Evolutionary conservation across 1,140 invertebrate species (phyloP), one percentile per base, ranked within the genome.

Genomic region (Dendrolimus punctatus): DNA sequence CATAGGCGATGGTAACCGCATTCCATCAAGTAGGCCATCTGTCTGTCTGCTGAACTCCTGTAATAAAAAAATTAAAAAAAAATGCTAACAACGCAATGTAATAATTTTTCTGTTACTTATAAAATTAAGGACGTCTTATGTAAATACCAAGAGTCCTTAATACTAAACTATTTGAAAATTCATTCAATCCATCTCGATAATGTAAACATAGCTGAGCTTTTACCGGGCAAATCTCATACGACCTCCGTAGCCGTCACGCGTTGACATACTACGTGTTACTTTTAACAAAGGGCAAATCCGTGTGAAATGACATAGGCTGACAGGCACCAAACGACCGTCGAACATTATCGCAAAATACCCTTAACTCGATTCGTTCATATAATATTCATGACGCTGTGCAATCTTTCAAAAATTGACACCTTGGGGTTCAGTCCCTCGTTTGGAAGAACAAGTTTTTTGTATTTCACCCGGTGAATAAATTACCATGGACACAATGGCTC

Each of bases 401-500:
- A 85, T 85, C 82, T 85, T 85, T 85, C 82, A 85, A 85, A 85
- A 85, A 85, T 83, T 85, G 82, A 85, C 82, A 85, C 82, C 80
- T 80, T 80, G 67, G 71, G 73, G 62, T 71, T 60, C 57, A 53
- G 66, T 58, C 67, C 61, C 72, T 65, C 62, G 62, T 71, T 58
- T 57, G 66, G 60, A 64, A 57, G 73, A 63, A 82, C 75, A 83
- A 79, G 77, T 80, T 80, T 85, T 85, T 83, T 79, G 76, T 83
- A 79, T 80, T 76, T 61, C 60, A 64, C 42, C 55, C 64, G 62
- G 69, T 83, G 82, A 83, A 83, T 85, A 83, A 80, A 85, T 85
- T 85, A 83, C 67, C 44, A 51, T 51, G 57, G 60, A 67, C 60
- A 67, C 66, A 67, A 76, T 68, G 57, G 61, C 49, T 60, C 49